Evolutionary conservation across 2,888 invertebrate genomes (phyloP).

Genomic region (Helleia helle): DNA sequence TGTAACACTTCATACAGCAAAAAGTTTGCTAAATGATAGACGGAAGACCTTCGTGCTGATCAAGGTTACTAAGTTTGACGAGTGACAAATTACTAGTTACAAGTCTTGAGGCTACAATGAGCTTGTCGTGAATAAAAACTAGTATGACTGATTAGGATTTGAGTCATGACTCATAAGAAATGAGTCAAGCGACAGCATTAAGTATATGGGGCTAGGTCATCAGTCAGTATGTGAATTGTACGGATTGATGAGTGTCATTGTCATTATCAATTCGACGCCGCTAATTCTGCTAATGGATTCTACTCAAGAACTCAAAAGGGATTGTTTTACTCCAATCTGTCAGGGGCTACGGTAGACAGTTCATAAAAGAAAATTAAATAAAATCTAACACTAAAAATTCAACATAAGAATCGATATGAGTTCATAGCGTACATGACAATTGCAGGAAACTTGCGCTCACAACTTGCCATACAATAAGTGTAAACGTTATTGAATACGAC

Average conservation of each 20-base stretch:
- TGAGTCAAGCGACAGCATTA: background rate
- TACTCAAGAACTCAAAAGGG: background rate
- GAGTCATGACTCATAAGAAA: background rate
- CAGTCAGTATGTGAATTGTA: too few relatives aligned
- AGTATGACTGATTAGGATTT: background rate
- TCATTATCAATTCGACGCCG: too few relatives aligned
- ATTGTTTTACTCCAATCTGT: background rate
- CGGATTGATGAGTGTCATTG: too few relatives aligned
- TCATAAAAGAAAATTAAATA: background rate
- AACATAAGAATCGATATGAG: background rate
- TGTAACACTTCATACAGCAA: background rate
- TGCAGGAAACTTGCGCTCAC: background rate
- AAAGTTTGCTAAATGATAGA: constrained; percentile 1
- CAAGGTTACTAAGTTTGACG: constrained; percentile 2
- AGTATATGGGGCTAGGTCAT: too few relatives aligned
- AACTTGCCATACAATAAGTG: background rate
- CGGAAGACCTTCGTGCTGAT: background rate
- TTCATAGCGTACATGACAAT: background rate
- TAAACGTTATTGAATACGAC: background rate
- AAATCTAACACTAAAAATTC: background rate
- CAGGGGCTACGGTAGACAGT: background rate
- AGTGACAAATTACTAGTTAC: constrained; percentile 3
- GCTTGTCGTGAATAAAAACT: background rate
- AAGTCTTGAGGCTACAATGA: background rate
- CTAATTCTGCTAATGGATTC: too few relatives aligned